phyloP scores from a whole-genome alignment of 2,797 vertebrate genomes.

The Furcifer pardalis region DNA sequence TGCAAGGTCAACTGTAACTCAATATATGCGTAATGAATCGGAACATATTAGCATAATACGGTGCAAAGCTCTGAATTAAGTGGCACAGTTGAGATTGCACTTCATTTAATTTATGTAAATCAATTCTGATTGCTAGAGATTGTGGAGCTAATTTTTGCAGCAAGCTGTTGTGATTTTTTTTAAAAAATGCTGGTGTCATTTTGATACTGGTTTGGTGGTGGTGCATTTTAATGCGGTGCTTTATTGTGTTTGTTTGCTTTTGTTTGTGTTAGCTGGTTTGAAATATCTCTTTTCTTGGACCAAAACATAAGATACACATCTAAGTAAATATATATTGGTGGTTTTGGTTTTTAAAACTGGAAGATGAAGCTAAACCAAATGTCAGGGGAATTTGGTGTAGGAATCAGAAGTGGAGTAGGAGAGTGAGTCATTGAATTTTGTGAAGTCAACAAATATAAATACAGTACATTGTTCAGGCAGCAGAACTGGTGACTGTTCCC shows the following conservation, averaged over 20 bases:
- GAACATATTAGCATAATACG: conserved; percentile 21
- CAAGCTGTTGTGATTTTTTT: neutral
- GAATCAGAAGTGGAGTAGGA: too few relatives aligned
- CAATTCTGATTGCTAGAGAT: neutral
- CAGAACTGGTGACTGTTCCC: too few relatives aligned
- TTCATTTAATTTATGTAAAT: conserved; percentile 39
- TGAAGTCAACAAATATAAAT: too few relatives aligned
- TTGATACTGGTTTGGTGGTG: neutral
- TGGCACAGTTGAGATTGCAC: conserved; percentile 25
- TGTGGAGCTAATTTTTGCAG: neutral
- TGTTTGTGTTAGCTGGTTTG: neutral
- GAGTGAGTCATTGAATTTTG: too few relatives aligned
- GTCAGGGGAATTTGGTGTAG: too few relatives aligned
- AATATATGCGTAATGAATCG: neutral
- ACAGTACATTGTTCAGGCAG: too few relatives aligned
- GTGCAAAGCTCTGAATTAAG: neutral
- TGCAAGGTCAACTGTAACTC: neutral
- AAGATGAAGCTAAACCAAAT: too few relatives aligned
- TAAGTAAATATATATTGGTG: too few relatives aligned
- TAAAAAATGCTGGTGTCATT: neutral
- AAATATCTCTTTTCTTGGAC: neutral
- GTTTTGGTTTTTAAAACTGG: too few relatives aligned
- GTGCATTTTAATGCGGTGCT: neutral
- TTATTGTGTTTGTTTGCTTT: neutral
- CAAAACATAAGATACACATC: neutral